Percentiles rank a stretch among this genome's conserved stretches.
Evolutionary conservation across 2,888 invertebrate species (phyloP).

Genomic region (Drosophila kanekoi): DNA sequence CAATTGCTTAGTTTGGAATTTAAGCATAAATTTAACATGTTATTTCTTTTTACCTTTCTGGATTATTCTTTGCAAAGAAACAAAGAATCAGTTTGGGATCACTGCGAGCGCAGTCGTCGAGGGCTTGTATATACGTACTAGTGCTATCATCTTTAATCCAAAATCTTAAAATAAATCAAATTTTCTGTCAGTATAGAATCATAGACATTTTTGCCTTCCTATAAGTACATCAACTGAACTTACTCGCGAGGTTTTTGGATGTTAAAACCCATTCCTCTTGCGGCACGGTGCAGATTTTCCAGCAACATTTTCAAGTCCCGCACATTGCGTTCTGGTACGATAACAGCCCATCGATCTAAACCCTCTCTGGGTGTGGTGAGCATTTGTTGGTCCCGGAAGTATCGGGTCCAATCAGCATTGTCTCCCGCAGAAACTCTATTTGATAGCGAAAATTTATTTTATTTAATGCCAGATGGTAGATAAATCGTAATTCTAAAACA

Average conservation of each 20-base stretch:
- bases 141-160: constrained; percentile 87
- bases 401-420: constrained; percentile 92
- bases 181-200: neutral
- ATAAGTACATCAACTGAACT: constrained; percentile 23
- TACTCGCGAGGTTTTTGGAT: constrained; percentile 85
- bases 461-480: neutral
- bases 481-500: neutral
- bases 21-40: neutral
- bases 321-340: constrained; percentile 76
- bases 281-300: constrained; percentile 83
- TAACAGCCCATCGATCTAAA: constrained; percentile 85
- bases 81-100: constrained; percentile 89
- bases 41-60: constrained; percentile 87
- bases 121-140: constrained; percentile 87
- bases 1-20: no score
- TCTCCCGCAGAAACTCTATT: constrained; percentile 85
- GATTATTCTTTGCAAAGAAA: constrained; percentile 89
- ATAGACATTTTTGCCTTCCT: no score
- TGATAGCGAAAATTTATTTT: no score
- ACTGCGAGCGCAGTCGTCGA: constrained; percentile 87
- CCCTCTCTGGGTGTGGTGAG: constrained; percentile 82
- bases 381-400: constrained; percentile 87
- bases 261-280: constrained; percentile 85
- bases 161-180: constrained; percentile 51
- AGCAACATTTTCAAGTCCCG: constrained; percentile 79